These are phyloP conservation scores for Stichopus chloronotus DNA, from an alignment of 35 echinoderm and acorn worm genomes.

Conservation along the genomic window DNA sequence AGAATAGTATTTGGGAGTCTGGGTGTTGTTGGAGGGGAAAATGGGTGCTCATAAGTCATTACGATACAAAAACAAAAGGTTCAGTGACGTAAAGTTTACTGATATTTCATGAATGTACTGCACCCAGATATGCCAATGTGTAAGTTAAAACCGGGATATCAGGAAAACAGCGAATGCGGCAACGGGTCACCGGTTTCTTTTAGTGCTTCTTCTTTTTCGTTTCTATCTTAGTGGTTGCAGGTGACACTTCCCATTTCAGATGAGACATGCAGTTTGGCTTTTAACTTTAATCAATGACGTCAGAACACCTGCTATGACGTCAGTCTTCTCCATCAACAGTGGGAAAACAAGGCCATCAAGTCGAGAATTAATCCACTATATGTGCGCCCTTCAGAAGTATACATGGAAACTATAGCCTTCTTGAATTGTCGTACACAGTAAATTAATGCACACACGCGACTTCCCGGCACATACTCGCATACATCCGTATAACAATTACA, in stretches of 20 bases:
- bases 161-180: too few species aligned
- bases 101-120: too few species aligned
- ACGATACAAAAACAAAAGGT: too few species aligned
- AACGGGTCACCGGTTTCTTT: too few species aligned
- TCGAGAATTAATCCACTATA: conserved; percentile 1
- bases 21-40: too few species aligned
- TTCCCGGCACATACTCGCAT: not conserved
- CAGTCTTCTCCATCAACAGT: conserved; percentile 33
- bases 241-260: conserved; percentile 12
- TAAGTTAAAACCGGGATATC: too few species aligned
- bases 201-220: too few species aligned
- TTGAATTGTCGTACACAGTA: not conserved
- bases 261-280: conserved; percentile 22
- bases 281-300: conserved; percentile 42
- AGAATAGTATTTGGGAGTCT: too few species aligned
- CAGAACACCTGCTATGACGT: conserved; percentile 15
- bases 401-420: too few species aligned
- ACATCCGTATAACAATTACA: not conserved
- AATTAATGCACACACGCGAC: not conserved
- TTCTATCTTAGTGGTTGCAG: not conserved
- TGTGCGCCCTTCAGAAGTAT: not conserved
- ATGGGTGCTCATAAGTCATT: too few species aligned
- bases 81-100: too few species aligned
- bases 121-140: too few species aligned
- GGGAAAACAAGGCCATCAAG: conserved; percentile 24